Evolutionary conservation across 2,797 vertebrate species (phyloP), one percentile per base, ranked within the genome.

Genomic region (Gambelia wislizenii): DNA sequence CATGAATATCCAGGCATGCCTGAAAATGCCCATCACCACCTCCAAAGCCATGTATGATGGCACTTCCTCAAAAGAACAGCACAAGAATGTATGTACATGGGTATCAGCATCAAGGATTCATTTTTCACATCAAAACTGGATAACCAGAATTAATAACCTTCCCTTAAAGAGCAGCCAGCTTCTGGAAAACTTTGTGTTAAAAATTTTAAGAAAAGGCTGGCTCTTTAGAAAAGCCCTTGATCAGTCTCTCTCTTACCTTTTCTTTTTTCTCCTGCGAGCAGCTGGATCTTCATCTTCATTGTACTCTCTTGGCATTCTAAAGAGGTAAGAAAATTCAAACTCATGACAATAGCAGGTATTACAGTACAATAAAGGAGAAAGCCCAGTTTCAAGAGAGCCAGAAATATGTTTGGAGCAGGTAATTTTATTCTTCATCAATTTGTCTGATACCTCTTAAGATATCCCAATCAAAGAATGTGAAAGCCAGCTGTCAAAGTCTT

Each of bases 221-320:
- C 7, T 30, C 56, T 42, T 76, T 67, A 42, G 80, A 56, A 83
- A 83, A 49, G 8, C 36, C 69, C 39, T 70, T 39, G 18, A 54
- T 30, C 18, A 79, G 6, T 76, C 16, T 33, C 30, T 74, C 1
- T 1, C 89, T 79, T 84, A 99, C 99, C 99, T 99, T 95, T 99
- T 99, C 93, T 99, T 99, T 95, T 99, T 99, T 89, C 98, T 98
- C 91, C 99, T 97, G 76, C 98, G 97, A n/a, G 99, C 99, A 61
- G 99, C 99, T 76, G 99, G 99, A 93, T 99, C 99, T 96, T 99
- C 99, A 93, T 99, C 99, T 94, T 99, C 99, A 0, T 99, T 99
- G 95, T 99, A 99, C 94, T 99, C 99, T 92, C 98, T 97, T n/a
- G 99, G 99, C 99, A 99, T 99, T 93, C 99, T 99, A 95, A 42